Percentiles rank a stretch among this genome's conserved stretches.
These are phyloP conservation scores for Hemiscyllium ocellatum DNA, from an alignment of 2,113 vertebrate genomes.

Conservation along the genomic window DNA sequence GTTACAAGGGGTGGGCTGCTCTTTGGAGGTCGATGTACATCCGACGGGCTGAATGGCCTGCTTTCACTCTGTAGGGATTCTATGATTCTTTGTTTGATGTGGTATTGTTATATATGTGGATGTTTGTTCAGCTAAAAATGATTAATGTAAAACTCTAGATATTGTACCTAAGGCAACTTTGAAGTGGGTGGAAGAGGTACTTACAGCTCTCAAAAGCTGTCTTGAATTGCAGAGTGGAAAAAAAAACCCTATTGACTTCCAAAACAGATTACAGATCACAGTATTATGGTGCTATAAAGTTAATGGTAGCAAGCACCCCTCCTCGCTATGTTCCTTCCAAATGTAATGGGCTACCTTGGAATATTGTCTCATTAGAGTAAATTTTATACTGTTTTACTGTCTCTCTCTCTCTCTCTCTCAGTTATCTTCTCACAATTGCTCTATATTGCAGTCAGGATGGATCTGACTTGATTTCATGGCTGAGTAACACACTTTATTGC, in stretches of 20 bases:
- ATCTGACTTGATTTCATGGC: slow-evolving; percentile 11
- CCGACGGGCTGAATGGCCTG: no score
- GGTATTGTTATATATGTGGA: not conserved
- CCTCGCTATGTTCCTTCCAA: not conserved
- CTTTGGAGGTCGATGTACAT: no score
- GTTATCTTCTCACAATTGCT: not conserved
- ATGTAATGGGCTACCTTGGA: not conserved
- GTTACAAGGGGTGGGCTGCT: no score
- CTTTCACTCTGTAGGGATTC: no score
- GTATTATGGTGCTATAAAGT: not conserved
- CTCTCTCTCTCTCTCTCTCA: not conserved
- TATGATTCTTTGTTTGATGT: not conserved
- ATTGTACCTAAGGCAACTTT: not conserved
- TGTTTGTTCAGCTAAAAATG: not conserved
- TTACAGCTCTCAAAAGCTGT: not conserved
- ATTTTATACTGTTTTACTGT: not conserved
- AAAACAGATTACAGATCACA: not conserved
- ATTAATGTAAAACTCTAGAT: not conserved
- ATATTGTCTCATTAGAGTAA: not conserved
- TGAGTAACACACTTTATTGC: not conserved
- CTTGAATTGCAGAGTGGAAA: not conserved
- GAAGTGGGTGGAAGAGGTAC: not conserved
- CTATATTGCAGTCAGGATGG: slow-evolving; percentile 18
- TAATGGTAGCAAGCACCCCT: not conserved
- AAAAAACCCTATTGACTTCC: not conserved